Evolutionary conservation across 1,140 invertebrate genomes (phyloP).

Genomic region (Thaumetopoea pityocampa): DNA sequence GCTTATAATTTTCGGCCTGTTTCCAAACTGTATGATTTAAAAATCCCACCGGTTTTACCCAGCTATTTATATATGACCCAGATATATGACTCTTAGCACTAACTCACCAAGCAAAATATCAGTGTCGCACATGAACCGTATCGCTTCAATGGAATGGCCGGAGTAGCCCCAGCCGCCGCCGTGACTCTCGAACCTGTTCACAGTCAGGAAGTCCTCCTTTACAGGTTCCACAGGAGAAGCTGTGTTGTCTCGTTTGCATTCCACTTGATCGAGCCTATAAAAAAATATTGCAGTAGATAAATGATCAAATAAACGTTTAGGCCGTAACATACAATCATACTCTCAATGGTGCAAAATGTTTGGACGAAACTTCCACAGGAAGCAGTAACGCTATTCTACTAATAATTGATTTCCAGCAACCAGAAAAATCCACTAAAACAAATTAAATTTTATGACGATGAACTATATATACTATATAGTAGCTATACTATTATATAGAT

Average conservation of each 20-base stretch:
- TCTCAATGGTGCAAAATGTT: not conserved
- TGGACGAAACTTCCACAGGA: too few relatives aligned
- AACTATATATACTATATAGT: too few relatives aligned
- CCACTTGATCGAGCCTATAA: conserved; percentile 38
- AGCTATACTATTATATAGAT: too few relatives aligned
- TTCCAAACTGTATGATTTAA: too few relatives aligned
- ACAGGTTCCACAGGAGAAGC: conserved; percentile 46
- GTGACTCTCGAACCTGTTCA: conserved; percentile 96
- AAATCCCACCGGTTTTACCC: too few relatives aligned
- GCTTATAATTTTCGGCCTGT: too few relatives aligned
- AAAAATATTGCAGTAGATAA: not conserved
- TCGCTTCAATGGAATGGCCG: conserved; percentile 95
- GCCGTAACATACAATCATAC: not conserved
- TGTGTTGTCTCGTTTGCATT: conserved; percentile 47
- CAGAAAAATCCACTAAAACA: too few relatives aligned
- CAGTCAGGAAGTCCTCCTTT: conserved; percentile 85
- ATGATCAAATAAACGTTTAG: too few relatives aligned
- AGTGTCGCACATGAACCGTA: conserved; percentile 93
- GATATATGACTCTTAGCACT: conserved; percentile 58
- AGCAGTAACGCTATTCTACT: too few relatives aligned
- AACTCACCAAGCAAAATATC: conserved; percentile 89
- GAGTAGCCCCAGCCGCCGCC: conserved; percentile 99
- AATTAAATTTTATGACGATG: too few relatives aligned
- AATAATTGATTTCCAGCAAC: too few relatives aligned
- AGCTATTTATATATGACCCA: conserved; percentile 78